Base-by-base conservation (phyloP, 92 coral and sea anemone species). In the Palythoa heliodiscus region DNA sequence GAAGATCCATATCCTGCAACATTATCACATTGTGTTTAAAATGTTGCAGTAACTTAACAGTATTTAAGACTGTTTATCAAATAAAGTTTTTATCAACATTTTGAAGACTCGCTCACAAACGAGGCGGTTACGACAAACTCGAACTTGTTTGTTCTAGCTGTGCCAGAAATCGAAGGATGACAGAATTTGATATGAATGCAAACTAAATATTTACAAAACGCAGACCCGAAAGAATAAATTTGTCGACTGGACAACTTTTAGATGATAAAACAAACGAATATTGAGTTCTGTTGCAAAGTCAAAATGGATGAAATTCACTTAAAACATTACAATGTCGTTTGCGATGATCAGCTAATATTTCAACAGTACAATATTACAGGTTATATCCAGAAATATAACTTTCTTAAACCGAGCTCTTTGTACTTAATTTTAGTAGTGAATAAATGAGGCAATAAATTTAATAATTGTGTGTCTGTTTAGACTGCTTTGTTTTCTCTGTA, bases 391-490 rank as follows among this genome's bases (percentile, higher is more conserved):
- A 12, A 38, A 20, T 29, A 43, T 8, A 43, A 43, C 6, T 1
- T 43, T 43, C 50, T 43, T 43, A 43, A 43, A 43, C 4, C 0
- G 50, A 43, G 37, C 19, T 48, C 11, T 19, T 12, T 54, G 40
- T 17, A 12, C 82, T 47, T 25, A 24, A 12, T 35, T 60, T 74
- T 74, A 53, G 24, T 52, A 16, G 37, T 63, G 14, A 39, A 24
- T 14, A 64, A n/a, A 67, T 11, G 22, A 43, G 71, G 63, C 57
- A 47, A 67, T 80, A 80, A 64, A 64, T 80, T 80, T 64, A 19
- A 48, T 64, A n/a, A 67, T 80, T 22, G 74, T 14, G 60, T 1
- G 2, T 80, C 84, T 80, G 61, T 80, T 80, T 80, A 66, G 72
- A 64, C 60, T 69, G 17, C 39, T 48, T 79, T 80, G 84, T 40